Evolutionary conservation across 2,888 invertebrate genomes (phyloP), one percentile per base, ranked within the genome.

Genomic region (Drosophila paranaensis): DNA sequence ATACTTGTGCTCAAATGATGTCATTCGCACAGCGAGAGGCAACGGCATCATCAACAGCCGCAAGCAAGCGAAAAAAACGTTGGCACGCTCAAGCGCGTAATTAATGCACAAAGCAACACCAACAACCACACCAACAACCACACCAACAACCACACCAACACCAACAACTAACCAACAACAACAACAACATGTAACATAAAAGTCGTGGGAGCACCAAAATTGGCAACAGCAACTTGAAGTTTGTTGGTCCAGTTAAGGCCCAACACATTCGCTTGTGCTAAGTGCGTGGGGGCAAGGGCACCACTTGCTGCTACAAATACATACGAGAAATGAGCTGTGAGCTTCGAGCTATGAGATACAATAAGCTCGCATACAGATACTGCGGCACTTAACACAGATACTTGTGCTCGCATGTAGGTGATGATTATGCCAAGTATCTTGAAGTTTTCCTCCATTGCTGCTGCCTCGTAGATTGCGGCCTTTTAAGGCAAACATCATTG

Each of bases 31-130:
- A 70, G 71, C 74, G 60, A 67, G 63, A 67, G 63, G 46, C 77
- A 77, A 43, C 60, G 67, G 70, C 84, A 71, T 71, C 81, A 72
- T 63, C 79, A 70, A 55, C 39, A 27, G 37, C 63, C 60, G 60
- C 81, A 77, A 69, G 72, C 81, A 75, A 71, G 67, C 69, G 61
- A 64, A 74, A 54, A 54, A 71, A 67, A 71, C 77, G 62, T 79
- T 87, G 79, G 81, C 76, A 89, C 81, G 88, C 82, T 87, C 88
- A 87, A 76, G 80, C 89, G 86, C 89, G 88, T 89, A 88, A 88
- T 86, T 86, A 89, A 86, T 86, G 86, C 89, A 89, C 79, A 82
- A 79, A 71, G 62, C 71, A 58, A 64, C 68, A 77, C 33, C 46
- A 55, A 33, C 58, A 33, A 33, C 33, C 8, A 33, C 33, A 8